phyloP scores from a whole-genome alignment of 2,113 vertebrate species.

The Tonatia bakeri region DNA sequence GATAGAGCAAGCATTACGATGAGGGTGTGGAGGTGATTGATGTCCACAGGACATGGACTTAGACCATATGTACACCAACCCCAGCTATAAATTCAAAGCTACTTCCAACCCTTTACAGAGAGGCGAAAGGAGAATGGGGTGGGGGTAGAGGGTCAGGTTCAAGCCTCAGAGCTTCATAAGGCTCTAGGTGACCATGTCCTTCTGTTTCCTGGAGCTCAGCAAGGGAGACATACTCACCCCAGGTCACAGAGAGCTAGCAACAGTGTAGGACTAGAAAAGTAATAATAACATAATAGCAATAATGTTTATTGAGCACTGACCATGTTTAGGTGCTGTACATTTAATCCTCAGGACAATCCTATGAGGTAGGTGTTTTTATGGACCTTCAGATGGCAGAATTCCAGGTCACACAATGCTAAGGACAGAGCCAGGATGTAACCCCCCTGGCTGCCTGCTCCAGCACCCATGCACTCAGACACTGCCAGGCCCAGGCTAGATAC shows the following conservation, averaged over 20 bases:
- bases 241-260: background rate
- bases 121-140: background rate
- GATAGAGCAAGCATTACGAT: background rate
- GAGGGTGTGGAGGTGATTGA: no score
- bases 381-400: background rate
- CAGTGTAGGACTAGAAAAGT: background rate
- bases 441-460: background rate
- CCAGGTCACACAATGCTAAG: background rate
- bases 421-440: background rate
- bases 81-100: no score
- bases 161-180: background rate
- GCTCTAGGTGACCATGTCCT: background rate
- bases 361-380: background rate
- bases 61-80: background rate
- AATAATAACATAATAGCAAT: background rate
- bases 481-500: background rate
- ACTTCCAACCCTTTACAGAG: background rate
- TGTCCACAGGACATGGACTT: fast-evolving
- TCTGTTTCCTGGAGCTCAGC: background rate
- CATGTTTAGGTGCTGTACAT: no score
- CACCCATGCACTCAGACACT: no score
- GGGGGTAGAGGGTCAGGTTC: background rate
- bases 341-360: background rate
- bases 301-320: background rate
- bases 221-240: background rate